Evolutionary conservation across 2,888 invertebrate species (phyloP), one percentile per base, ranked within the genome.

Genomic region (Torymus tubicola): DNA sequence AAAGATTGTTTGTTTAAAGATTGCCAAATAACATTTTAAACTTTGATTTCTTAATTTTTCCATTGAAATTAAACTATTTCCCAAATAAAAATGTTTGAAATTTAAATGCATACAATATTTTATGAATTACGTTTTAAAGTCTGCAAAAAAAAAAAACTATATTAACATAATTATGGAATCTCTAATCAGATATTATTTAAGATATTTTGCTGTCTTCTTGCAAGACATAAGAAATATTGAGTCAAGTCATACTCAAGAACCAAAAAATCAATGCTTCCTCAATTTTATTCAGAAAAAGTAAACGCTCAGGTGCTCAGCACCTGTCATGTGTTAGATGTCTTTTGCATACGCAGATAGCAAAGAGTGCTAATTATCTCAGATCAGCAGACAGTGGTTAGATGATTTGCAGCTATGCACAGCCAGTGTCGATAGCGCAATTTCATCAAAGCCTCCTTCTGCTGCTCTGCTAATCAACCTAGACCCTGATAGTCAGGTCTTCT

Each of bases 381-480:
- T 24, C 60, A 74, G 75, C 71, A 84, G 81, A 82, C 67, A 63
- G 77, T 83, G 65, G 83, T 87, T 86, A 87, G 83, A 80, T 86
- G 86, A 88, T 71, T 86, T 85, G 86, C 84, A 83, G 78, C 69
- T 31, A 31, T 31, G 31, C 31, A 31, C 70, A 71, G n/a, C n/a
- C 64, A 75, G 84, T 83, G 78, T 31, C 70, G 83, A 50, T 60
- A 18, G 80, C 58, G 52, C 57, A 81, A 63, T 67, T 12, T 71
- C 67, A 78, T 71, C 42, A 14, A 52, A 16, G 2, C 42, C 42
- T n/a, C 13, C 31, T 58, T 13, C 5, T 60, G 53, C 58, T n/a
- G n/a, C 14, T 8, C 42, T 74, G 21, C 4, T 12, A 31, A 70
- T 21, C 0, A n/a, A 31, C 14, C 18, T 24, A 58, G 31, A 64